Base-by-base conservation (phyloP, 2,888 invertebrate genomes). In the Bellardia bayeri region DNA sequence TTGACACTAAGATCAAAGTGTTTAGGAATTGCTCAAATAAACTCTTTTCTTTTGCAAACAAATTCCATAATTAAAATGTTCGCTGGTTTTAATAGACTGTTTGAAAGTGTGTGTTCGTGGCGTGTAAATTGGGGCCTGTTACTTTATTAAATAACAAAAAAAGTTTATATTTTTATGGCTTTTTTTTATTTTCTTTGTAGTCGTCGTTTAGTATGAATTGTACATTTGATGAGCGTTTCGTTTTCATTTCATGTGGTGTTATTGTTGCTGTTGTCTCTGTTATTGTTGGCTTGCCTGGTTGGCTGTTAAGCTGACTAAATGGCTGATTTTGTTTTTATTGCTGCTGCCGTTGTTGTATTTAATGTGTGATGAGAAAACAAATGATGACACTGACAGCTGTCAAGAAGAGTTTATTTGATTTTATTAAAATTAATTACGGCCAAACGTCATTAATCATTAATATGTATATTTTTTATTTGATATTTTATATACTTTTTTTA, bases 391-490 rank as follows among this genome's bases (percentile, higher is more conserved):
- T 89, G 90, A 90, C 90, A 90, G 90, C 90, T 90, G 90, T 89
- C 90, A 89, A 89, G 90, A 89, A 90, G 90, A 90, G 91, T 91
- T 92, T 92, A 92, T 92, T 91, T 91, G 92, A 92, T 92, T 92
- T 92, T 91, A 92, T 92, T 91, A 92, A 92, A 92, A 92, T 92
- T 92, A 92, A 92, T 92, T 92, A 91, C 90, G 89, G 89, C 89
- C 89, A 89, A 91, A 88, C 87, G 88, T 90, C 92, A 92, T 92
- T 91, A 92, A 91, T 92, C 92, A 92, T 91, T 91, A 90, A 90
- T 89, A 87, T 91, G 42, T 64, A 68, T 63, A 76, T 69, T 58
- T 68, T 75, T 61, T 66, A 30, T 69, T 75, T 40, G 30, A 58
- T 49, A 45, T 54, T 74, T 58, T 56, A 66, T 58, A 23, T 33